A percentile compares a stretch with the other conserved stretches of the same genome.
phyloP scores from a whole-genome alignment of 2,113 vertebrate genomes.

The Parus major region DNA sequence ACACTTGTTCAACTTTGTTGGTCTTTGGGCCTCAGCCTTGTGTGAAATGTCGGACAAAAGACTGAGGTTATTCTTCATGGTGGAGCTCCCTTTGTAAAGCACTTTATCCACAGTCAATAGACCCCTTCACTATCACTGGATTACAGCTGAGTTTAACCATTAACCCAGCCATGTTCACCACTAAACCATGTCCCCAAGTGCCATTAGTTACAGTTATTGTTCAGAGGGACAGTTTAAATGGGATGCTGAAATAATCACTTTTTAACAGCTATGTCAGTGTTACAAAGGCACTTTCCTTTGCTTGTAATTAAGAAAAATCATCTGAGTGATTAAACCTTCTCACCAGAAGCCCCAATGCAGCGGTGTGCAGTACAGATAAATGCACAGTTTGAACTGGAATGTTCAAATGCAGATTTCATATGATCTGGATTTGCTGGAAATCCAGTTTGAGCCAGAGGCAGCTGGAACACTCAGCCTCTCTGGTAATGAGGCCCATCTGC shows the following conservation, averaged over 20 bases:
- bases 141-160: background rate
- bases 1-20: background rate
- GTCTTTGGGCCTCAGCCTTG: background rate
- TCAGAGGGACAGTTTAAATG: background rate
- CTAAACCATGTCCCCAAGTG: background rate
- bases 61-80: background rate
- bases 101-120: background rate
- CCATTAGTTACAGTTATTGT: background rate
- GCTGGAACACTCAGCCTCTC: background rate
- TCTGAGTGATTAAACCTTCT: background rate
- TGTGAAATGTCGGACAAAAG: conserved; percentile 43
- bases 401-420: background rate
- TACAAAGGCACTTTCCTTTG: background rate
- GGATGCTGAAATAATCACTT: background rate
- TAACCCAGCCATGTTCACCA: background rate
- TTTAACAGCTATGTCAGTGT: background rate
- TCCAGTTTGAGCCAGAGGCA: background rate
- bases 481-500: background rate
- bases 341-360: background rate
- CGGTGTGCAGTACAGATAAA: background rate
- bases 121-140: background rate
- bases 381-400: background rate
- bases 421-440: background rate
- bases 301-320: background rate
- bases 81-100: background rate